Conservation (phyloP, 2,888 invertebrate species). For the Watsonalla binaria region DNA sequence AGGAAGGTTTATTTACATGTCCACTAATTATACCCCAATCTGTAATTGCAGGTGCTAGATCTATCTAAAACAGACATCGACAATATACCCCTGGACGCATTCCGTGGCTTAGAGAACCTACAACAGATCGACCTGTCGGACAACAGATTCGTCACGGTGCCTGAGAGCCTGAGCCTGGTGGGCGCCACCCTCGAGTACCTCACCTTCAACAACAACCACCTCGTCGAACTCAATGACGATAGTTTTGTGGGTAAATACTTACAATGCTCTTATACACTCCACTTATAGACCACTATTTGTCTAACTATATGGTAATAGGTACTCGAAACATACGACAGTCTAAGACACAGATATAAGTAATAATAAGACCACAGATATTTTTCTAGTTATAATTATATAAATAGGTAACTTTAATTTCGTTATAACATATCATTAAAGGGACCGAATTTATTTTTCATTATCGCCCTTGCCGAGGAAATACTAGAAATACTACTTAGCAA, state of each 20-base stretch:
- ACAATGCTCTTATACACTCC: background rate
- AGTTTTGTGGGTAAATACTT: conserved; percentile 77
- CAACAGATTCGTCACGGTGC: conserved; percentile 79
- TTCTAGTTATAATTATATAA: no score
- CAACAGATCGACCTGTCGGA: conserved; percentile 79
- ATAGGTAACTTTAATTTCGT: no score
- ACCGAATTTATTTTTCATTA: no score
- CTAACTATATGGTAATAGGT: no score
- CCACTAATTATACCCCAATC: background rate
- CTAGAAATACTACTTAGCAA: no score
- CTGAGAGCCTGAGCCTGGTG: conserved; percentile 73
- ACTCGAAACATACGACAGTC: no score
- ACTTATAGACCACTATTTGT: background rate
- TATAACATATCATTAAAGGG: no score
- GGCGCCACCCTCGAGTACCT: conserved; percentile 77
- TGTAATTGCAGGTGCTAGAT: conserved; percentile 69
- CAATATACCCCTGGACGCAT: conserved; percentile 73
- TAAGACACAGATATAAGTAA: no score
- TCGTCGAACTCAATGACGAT: conserved; percentile 76
- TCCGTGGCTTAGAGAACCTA: conserved; percentile 69
- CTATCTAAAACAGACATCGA: conserved; percentile 79
- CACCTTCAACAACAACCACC: conserved; percentile 80
- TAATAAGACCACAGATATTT: no score
- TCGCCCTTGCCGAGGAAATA: no score
- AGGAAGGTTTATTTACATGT: no score